Base-by-base conservation (phyloP, 2,888 invertebrate species). In the Dicyrtoma fusca region DNA sequence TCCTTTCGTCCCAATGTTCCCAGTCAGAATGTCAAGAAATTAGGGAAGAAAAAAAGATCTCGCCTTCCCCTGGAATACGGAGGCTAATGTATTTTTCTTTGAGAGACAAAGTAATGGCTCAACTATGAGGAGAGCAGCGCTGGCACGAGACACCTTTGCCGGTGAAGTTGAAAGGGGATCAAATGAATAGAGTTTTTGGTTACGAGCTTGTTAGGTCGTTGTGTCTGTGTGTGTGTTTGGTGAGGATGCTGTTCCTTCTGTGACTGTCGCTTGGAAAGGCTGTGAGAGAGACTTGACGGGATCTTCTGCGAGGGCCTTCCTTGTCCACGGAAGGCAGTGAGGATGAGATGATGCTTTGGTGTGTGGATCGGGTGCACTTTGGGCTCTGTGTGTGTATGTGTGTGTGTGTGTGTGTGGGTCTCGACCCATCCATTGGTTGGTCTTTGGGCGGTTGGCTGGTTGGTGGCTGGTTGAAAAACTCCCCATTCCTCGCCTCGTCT, bases 401-500 rank as follows among this genome's bases (percentile, higher is more conserved):
- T 49, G 49, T 49, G 49, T 49, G 4, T 4, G 17, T 49, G 14
- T 49, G 45, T 47, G 63, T 63, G 53, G 34, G 34, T 34, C 55
- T 66, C 11, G 42, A 66, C 66, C 68, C 53, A 53, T 47, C 64
- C 51, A 71, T 71, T 68, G 71, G 64, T 74, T 53, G 69, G 69
- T 69, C 53, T 64, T 62, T 34, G 61, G 61, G 61, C 61, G 61
- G 69, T 73, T 55, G 64, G 64, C 71, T 45, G 63, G 62, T 23
- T 47, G 64, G 53, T 42, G 66, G 69, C 25, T 68, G 71, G 26
- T 68, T n/a, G n/a, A n/a, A 34, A 34, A 63, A 68, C 71, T 74
- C 69, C 74, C 71, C 65, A 71, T 66, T 69, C 59, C 64, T 61
- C 57, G 59, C 74, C 14, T 63, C 51, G 25, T 61, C 51, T 64